phyloP scores from a whole-genome alignment of 64 coral and sea anemone species.

The Stichodactyla helianthus region DNA sequence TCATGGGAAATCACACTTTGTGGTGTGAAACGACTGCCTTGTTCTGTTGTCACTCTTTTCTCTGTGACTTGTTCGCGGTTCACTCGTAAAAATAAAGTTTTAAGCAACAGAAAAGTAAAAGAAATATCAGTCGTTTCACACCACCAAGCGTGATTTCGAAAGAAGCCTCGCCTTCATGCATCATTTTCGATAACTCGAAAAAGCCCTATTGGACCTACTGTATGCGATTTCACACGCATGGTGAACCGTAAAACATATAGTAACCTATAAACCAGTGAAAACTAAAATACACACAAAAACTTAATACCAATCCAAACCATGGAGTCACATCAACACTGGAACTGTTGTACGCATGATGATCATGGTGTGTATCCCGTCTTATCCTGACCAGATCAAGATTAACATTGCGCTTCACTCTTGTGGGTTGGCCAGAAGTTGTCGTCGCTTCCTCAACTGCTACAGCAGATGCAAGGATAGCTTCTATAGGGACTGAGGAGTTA shows the following conservation, averaged over 20 bases:
- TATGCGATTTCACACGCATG: too few relatives aligned
- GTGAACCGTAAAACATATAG: background rate
- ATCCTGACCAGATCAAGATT: conserved; percentile 9
- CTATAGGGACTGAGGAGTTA: conserved; percentile 25
- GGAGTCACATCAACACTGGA: background rate
- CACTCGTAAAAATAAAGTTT: too few relatives aligned
- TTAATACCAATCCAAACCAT: background rate
- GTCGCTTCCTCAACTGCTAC: conserved; percentile 9
- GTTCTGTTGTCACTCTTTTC: too few relatives aligned
- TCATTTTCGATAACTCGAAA: too few relatives aligned
- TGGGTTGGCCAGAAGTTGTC: background rate
- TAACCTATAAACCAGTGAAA: background rate
- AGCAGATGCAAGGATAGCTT: conserved; percentile 56
- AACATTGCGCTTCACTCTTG: background rate
- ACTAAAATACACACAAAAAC: background rate
- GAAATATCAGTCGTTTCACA: too few relatives aligned
- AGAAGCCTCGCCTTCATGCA: too few relatives aligned
- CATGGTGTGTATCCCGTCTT: background rate
- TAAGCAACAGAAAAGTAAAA: too few relatives aligned
- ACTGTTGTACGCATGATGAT: background rate
- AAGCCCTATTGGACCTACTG: too few relatives aligned
- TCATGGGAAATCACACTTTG: too few relatives aligned
- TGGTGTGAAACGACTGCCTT: too few relatives aligned
- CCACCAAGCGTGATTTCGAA: too few relatives aligned
- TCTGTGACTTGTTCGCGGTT: too few relatives aligned